Base-by-base conservation (phyloP, 37 sponge, comb jelly and placozoan species). In the Chondrosia reniformis region DNA sequence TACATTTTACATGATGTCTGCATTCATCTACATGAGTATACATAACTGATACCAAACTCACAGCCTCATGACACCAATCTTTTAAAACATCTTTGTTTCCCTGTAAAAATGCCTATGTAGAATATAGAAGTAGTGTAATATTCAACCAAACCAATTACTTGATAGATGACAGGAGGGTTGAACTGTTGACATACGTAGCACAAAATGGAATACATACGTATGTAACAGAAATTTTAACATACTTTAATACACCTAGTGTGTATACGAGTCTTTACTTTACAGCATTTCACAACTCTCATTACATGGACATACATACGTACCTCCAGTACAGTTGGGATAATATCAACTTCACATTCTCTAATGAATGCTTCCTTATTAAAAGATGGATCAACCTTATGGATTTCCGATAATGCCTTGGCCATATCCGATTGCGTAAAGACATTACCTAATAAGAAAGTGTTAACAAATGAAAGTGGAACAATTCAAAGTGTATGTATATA, bases 251-350 rank as follows among this genome's bases (percentile, higher is more conserved):
- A n/a, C n/a, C n/a, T n/a, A n/a, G n/a, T n/a, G n/a, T n/a, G n/a
- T n/a, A n/a, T n/a, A n/a, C n/a, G n/a, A n/a, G n/a, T n/a, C n/a
- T n/a, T n/a, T n/a, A n/a, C n/a, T n/a, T n/a, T n/a, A n/a, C n/a
- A n/a, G n/a, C n/a, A n/a, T n/a, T n/a, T n/a, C n/a, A n/a, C n/a
- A n/a, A n/a, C n/a, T 49, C 52, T 15, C 10, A 10, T 19, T 49
- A 49, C 52, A 49, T 49, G 52, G 15, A 49, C 52, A 49, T 15
- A 49, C 15, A 49, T 15, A 49, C 52, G 15, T 33, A 83, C 89
- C 62, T 96, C 97, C 69, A 96, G 79, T 5, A 96, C 83, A 31
- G 85, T 83, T 9, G 97, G 97, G 25, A 96, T 93, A 76, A 96
- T 96, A 34, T 87, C 88, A 72, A 80, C 74, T 74, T 89, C 79